Base-by-base conservation (phyloP, 1,140 invertebrate genomes). In the Drosophila virilis region DNA sequence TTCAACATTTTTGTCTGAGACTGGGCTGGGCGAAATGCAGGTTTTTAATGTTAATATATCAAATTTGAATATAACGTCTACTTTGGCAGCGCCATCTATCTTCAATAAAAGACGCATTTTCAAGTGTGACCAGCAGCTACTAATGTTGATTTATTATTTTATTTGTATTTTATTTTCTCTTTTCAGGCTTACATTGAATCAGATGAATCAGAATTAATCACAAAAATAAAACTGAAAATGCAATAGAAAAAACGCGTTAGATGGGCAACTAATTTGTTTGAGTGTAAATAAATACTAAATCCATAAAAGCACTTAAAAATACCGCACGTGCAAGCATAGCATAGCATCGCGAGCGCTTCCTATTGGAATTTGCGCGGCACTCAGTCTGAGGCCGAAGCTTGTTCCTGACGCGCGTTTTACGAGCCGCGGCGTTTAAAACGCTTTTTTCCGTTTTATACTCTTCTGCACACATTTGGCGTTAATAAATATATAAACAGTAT, bases 391-490 rank as follows among this genome's bases (percentile, higher is more conserved):
- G 60, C 83, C 64, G 58, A 84, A 81, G 72, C 83, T 85, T 71
- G 68, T 74, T 77, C 75, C 77, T 78, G 78, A 80, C 78, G 78
- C 78, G 77, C 82, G 83, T 89, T 66, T 73, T n/a, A 10, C 43
- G 61, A 73, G 55, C 22, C 48, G 61, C 55, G 61, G 74, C 69
- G 74, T 66, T 72, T 28, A 38, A 66, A 74, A 74, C 77, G 80
- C 69, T 67, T 77, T 83, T 77, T 89, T 82, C 82, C 80, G 84
- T 82, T 89, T 78, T 54, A 80, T 74, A 74, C 70, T 67, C 64
- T 70, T 84, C 67, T 82, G 81, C 71, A 76, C 32, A 60, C 51
- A 67, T 83, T 83, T 89, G 74, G 67, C 79, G 80, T 77, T 89
- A 70, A 82, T 73, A 78, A 75, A 70, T 72, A 40, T 22, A 22